phyloP scores from a whole-genome alignment of 1,140 invertebrate genomes.

The Oncopodura yosiiana region DNA sequence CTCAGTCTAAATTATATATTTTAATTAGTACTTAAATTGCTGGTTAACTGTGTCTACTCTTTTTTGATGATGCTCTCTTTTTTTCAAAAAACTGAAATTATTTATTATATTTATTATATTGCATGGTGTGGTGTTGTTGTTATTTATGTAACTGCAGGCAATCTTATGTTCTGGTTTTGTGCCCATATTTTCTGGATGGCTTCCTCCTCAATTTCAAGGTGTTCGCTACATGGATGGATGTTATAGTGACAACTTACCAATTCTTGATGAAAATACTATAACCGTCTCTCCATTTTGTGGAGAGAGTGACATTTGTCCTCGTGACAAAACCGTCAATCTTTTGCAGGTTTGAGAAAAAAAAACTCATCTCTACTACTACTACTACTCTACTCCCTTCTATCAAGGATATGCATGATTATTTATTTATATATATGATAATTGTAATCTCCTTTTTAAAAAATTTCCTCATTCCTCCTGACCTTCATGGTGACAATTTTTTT shows the following conservation, averaged over 20 bases:
- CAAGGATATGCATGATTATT: too few relatives aligned
- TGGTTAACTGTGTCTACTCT: too few relatives aligned
- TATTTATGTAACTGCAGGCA: slow-evolving; percentile 45
- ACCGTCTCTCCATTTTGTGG: slow-evolving; percentile 58
- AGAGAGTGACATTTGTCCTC: slow-evolving; percentile 54
- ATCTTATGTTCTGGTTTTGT: slow-evolving; percentile 54
- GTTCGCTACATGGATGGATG: slow-evolving; percentile 55
- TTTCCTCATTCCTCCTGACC: too few relatives aligned
- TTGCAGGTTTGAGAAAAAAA: slow-evolving; percentile 32
- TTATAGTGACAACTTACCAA: slow-evolving; percentile 53
- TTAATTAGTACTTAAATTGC: too few relatives aligned
- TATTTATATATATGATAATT: too few relatives aligned
- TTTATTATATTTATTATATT: too few relatives aligned
- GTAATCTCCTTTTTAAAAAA: too few relatives aligned
- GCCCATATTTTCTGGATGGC: slow-evolving; percentile 53
- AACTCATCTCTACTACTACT: too few relatives aligned
- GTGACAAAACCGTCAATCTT: slow-evolving; percentile 40
- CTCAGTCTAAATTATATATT: too few relatives aligned
- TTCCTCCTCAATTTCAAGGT: slow-evolving; percentile 49
- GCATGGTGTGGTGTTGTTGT: slow-evolving; percentile 19
- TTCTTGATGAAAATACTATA: slow-evolving; percentile 51
- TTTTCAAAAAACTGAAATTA: too few relatives aligned
- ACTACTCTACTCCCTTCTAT: too few relatives aligned
- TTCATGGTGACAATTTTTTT: not conserved
- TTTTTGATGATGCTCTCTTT: too few relatives aligned